phyloP scores from a whole-genome alignment of 30 jellyfish, hydroid and myxozoan genomes.

The Catostylus mosaicus region DNA sequence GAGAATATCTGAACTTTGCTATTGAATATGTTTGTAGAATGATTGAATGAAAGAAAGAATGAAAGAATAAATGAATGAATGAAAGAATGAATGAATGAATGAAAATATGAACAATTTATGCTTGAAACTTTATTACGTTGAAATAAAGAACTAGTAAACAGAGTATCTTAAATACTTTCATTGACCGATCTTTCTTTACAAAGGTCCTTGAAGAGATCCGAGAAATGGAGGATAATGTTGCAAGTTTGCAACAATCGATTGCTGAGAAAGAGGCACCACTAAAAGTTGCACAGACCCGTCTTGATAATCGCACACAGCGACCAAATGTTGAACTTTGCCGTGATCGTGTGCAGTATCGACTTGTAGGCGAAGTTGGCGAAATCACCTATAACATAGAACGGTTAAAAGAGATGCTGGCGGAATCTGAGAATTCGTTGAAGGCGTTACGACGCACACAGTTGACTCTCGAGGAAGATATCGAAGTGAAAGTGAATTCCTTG shows the following conservation, averaged over 20 bases:
- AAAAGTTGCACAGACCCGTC: constrained; percentile 91
- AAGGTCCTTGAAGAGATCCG: constrained; percentile 79
- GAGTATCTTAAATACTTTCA: no score
- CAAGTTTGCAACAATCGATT: constrained; percentile 71
- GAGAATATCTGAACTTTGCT: no score
- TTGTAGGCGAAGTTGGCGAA: constrained; percentile 86
- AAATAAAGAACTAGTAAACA: no score
- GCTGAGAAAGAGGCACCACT: constrained; percentile 91
- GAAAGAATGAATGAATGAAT: no score
- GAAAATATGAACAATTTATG: no score
- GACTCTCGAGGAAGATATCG: constrained; percentile 87
- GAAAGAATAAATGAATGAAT: no score
- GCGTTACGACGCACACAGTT: constrained; percentile 80
- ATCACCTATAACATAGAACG: constrained; percentile 80
- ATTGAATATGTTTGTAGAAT: no score
- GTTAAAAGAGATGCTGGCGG: constrained; percentile 60
- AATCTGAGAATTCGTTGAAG: constrained; percentile 77
- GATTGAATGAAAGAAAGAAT: no score
- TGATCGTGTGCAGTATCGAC: constrained; percentile 89
- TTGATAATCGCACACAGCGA: constrained; percentile 84
- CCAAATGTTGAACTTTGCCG: constrained; percentile 95
- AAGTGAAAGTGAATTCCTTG: constrained; percentile 75
- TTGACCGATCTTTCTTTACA: no score
- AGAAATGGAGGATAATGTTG: constrained; percentile 86
- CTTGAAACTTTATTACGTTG: no score